phyloP scores from a whole-genome alignment of 2,888 invertebrate species.

The Aporophyla lueneburgensis region DNA sequence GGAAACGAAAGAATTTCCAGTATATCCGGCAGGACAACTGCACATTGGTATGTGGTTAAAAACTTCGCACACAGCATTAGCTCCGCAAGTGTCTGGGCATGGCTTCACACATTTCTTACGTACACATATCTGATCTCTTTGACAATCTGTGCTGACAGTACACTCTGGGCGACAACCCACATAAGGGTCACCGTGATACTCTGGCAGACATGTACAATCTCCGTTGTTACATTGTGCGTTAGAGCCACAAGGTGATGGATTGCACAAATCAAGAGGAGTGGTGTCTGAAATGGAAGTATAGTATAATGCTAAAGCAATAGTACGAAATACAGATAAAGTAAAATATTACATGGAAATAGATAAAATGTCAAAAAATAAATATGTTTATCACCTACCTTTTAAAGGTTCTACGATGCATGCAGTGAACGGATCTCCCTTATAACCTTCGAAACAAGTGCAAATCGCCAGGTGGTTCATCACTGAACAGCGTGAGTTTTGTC shows the following conservation, averaged over 20 bases:
- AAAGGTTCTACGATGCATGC: constrained; percentile 81
- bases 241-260: constrained; percentile 93
- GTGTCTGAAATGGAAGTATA: constrained; percentile 58
- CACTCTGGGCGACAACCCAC: constrained; percentile 95
- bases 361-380: neutral
- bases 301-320: neutral
- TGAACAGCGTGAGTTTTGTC: constrained; percentile 89
- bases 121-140: constrained; percentile 93
- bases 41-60: constrained; percentile 95
- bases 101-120: constrained; percentile 94
- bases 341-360: neutral
- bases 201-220: constrained; percentile 93
- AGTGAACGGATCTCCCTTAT: constrained; percentile 92
- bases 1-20: constrained; percentile 94
- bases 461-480: constrained; percentile 92
- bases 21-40: constrained; percentile 92
- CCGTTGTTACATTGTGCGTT: constrained; percentile 94
- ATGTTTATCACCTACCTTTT: constrained; percentile 75
- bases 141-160: constrained; percentile 94
- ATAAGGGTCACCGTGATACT: constrained; percentile 95
- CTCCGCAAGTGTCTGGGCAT: constrained; percentile 95
- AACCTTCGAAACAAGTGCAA: constrained; percentile 91
- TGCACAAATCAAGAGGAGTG: constrained; percentile 90
- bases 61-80: constrained; percentile 94
- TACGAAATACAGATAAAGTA: neutral